Conservation (phyloP, 2,113 vertebrate genomes). For the Barbus barbus region DNA sequence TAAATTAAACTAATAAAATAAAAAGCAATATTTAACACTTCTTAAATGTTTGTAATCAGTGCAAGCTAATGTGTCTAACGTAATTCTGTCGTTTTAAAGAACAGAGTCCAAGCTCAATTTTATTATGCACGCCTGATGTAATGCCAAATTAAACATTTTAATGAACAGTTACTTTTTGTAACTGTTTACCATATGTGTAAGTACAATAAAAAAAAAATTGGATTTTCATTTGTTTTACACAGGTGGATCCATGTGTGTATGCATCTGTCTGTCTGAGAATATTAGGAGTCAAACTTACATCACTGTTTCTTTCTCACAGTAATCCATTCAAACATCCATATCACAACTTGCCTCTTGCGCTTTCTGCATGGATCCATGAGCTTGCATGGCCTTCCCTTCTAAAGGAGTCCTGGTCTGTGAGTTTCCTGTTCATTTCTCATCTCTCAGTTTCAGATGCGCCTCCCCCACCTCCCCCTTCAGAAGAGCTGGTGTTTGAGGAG, state of each 20-base stretch:
- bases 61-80: too few species aligned
- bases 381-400: constrained; percentile 9
- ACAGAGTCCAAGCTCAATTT: too few species aligned
- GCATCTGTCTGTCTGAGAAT: background rate
- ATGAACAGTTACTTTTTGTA: too few species aligned
- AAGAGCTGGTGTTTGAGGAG: constrained; percentile 82
- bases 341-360: background rate
- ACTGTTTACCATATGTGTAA: too few species aligned
- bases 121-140: too few species aligned
- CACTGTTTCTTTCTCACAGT: background rate
- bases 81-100: too few species aligned
- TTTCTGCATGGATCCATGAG: constrained; percentile 29
- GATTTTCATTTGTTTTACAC: too few species aligned
- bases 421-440: background rate
- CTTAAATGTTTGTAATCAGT: too few species aligned
- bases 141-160: too few species aligned
- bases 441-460: constrained; percentile 86
- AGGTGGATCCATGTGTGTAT: background rate
- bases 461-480: constrained; percentile 79
- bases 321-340: constrained; percentile 3
- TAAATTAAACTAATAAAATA: too few species aligned
- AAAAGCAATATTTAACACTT: too few species aligned
- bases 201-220: too few species aligned
- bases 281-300: background rate
- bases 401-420: background rate